Evolutionary conservation across 2,797 vertebrate genomes (phyloP).

Genomic region (Girardinus metallicus): DNA sequence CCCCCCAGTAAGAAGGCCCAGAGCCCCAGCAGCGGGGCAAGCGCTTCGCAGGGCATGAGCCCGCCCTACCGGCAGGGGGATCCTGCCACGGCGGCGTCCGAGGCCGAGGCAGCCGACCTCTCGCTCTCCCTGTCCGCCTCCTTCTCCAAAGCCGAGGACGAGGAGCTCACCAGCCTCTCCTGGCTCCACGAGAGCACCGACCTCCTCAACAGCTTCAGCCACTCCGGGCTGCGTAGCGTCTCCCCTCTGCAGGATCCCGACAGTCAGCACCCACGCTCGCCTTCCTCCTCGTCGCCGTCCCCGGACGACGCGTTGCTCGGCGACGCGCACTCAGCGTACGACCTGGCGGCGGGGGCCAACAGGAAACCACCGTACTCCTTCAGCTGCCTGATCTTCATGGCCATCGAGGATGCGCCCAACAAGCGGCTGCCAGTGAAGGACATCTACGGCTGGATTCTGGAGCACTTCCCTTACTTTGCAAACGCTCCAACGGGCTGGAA

Average conservation of each 20-base stretch:
- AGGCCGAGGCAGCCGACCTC: slow-evolving; percentile 85
- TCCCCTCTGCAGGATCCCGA: slow-evolving; percentile 91
- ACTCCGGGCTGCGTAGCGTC: slow-evolving; percentile 89
- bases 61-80: slow-evolving; percentile 85
- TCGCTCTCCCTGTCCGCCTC: slow-evolving; percentile 89
- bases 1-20: slow-evolving; percentile 98
- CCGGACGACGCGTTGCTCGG: slow-evolving; percentile 81
- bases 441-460: slow-evolving; percentile 99
- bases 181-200: slow-evolving; percentile 98
- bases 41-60: slow-evolving; percentile 90
- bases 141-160: slow-evolving; percentile 90
- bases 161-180: slow-evolving; percentile 95
- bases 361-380: slow-evolving; percentile 97
- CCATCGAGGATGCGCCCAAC: slow-evolving; percentile 94
- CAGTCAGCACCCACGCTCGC: slow-evolving; percentile 80
- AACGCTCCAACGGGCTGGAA: slow-evolving; percentile 98
- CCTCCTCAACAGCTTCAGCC: slow-evolving; percentile 95
- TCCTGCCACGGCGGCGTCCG: slow-evolving; percentile 79
- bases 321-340: slow-evolving; percentile 83
- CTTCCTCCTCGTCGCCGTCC: slow-evolving; percentile 86
- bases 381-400: slow-evolving; percentile 99
- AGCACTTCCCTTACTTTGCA: slow-evolving; percentile 98
- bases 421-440: slow-evolving; percentile 97
- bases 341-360: slow-evolving; percentile 92
- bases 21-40: slow-evolving; percentile 91